A percentile compares a stretch with the other conserved stretches of the same genome.
phyloP scores from a whole-genome alignment of 1,140 invertebrate species.

The Bacillus rossius region DNA sequence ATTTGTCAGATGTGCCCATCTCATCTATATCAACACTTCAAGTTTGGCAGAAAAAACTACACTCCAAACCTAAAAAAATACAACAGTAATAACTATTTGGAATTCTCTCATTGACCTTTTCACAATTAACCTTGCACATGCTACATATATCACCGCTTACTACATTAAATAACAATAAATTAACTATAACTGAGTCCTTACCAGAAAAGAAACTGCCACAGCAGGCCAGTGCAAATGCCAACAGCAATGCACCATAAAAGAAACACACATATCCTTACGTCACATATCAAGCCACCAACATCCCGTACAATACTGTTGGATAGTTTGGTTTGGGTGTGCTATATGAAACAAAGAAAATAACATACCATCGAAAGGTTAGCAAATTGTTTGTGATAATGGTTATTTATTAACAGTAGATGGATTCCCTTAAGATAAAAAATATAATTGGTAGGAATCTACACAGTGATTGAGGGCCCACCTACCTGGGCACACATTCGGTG shows the following conservation, averaged over 20 bases:
- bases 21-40: too few species aligned
- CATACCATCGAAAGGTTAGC: background rate
- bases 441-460: too few species aligned
- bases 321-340: conserved; percentile 54
- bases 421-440: too few species aligned
- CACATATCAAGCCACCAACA: conserved; percentile 54
- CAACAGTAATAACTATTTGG: too few species aligned
- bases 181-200: conserved; percentile 19
- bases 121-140: conserved; percentile 5
- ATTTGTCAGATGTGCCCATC: too few species aligned
- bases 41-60: too few species aligned
- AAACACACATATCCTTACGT: conserved; percentile 59
- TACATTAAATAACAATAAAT: conserved; percentile 3
- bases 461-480: too few species aligned
- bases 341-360: conserved; percentile 5
- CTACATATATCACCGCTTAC: background rate
- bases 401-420: too few species aligned
- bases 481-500: too few species aligned
- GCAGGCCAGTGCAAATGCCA: conserved; percentile 75
- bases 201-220: conserved; percentile 89
- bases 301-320: conserved; percentile 58
- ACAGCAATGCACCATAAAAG: conserved; percentile 74
- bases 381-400: background rate
- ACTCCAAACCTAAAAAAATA: too few species aligned
- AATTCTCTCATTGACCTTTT: background rate